phyloP scores from a whole-genome alignment of 2,888 invertebrate genomes.

The Metallyticus violacea region DNA sequence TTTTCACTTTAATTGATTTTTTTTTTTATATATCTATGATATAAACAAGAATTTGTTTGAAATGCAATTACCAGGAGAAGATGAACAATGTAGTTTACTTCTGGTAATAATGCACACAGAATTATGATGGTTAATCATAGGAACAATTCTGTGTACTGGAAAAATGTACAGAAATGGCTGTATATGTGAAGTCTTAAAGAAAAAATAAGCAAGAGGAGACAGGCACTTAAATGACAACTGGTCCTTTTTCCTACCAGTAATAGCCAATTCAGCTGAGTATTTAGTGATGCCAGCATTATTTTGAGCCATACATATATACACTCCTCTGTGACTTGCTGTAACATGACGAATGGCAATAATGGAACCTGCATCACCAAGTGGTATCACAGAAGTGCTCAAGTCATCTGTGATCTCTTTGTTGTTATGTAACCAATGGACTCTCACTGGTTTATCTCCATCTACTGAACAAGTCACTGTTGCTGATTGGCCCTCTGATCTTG shows the following conservation, averaged over 20 bases:
- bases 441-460: conserved; percentile 72
- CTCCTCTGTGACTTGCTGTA: conserved; percentile 62
- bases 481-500: conserved; percentile 56
- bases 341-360: conserved; percentile 55
- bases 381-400: conserved; percentile 42
- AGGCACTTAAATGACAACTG: neutral
- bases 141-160: too few species aligned
- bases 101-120: neutral
- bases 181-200: neutral
- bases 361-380: conserved; percentile 55
- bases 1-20: neutral
- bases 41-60: neutral
- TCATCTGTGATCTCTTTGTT: conserved; percentile 43
- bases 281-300: conserved; percentile 62
- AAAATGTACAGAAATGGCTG: neutral
- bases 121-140: neutral
- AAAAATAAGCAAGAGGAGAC: neutral
- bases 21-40: too few species aligned
- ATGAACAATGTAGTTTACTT: neutral
- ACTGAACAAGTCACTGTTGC: conserved; percentile 45
- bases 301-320: conserved; percentile 63
- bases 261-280: conserved; percentile 59
- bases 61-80: neutral
- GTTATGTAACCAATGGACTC: conserved; percentile 72
- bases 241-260: conserved; percentile 55